A percentile compares a stretch with the other conserved stretches of the same genome.
Conservation (phyloP, 2,888 invertebrate species). For the Acrocyrtus sp. region DNA sequence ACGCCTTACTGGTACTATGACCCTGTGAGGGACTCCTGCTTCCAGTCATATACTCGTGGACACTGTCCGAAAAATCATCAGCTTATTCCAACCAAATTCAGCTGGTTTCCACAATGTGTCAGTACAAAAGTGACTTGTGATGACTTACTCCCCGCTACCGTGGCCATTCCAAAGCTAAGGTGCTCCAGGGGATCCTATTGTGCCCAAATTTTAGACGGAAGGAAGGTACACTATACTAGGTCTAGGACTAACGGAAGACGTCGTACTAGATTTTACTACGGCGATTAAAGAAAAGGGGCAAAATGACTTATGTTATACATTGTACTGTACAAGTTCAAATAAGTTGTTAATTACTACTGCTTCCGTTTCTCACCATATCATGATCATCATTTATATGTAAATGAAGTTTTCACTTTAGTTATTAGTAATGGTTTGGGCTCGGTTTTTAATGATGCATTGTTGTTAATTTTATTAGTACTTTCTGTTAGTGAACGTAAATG, state of each 20-base stretch:
- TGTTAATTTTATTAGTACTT: too few relatives aligned
- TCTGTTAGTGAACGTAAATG: too few relatives aligned
- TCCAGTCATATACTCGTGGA: constrained; percentile 24
- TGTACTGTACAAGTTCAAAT: too few relatives aligned
- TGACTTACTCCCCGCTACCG: constrained; percentile 20
- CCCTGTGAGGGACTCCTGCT: constrained; percentile 16
- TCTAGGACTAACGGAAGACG: too few relatives aligned
- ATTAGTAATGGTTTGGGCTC: too few relatives aligned
- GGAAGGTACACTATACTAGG: constrained; percentile 9
- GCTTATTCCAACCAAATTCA: constrained; percentile 32
- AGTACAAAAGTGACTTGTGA: constrained; percentile 27
- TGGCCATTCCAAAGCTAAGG: constrained; percentile 18
- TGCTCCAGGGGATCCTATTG: constrained; percentile 30
- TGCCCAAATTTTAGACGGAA: constrained; percentile 22
- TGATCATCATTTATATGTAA: too few relatives aligned
- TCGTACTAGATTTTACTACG: too few relatives aligned
- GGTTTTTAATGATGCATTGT: too few relatives aligned
- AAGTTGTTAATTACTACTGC: too few relatives aligned
- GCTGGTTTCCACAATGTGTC: constrained; percentile 33
- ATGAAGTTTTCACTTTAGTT: too few relatives aligned
- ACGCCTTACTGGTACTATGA: constrained; percentile 33
- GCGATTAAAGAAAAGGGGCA: constrained; percentile 5
- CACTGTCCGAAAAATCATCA: constrained; percentile 29
- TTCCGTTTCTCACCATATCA: too few relatives aligned
- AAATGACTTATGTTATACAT: too few relatives aligned